These are phyloP conservation scores for Strigops habroptila DNA, from an alignment of 2,113 vertebrate genomes.

Conservation along the genomic window DNA sequence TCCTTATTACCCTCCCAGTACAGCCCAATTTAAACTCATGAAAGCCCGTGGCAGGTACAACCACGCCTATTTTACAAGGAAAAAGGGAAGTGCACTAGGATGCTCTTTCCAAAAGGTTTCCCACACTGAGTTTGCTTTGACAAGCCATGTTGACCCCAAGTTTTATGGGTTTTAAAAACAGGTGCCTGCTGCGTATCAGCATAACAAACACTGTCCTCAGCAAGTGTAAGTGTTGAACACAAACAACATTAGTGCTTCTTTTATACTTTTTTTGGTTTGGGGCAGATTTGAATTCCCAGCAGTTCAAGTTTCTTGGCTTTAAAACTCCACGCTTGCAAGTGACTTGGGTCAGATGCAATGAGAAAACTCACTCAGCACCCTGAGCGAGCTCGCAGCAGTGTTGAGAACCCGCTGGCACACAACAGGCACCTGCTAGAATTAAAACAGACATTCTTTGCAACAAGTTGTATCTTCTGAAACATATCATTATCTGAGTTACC, in stretches of 20 bases:
- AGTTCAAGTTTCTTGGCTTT: not conserved
- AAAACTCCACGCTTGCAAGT: not conserved
- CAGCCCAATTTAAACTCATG: not conserved
- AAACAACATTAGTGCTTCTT: not conserved
- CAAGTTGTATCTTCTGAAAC: not conserved
- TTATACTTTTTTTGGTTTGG: not conserved
- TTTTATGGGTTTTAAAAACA: conserved; percentile 27
- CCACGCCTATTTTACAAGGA: not conserved
- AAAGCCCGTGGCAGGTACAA: not conserved
- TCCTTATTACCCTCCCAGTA: not conserved
- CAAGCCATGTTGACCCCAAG: conserved; percentile 38
- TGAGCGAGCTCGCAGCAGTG: not conserved
- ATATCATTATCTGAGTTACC: conserved; percentile 14
- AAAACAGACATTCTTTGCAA: conserved; percentile 18
- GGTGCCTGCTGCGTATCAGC: not conserved
- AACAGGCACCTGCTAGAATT: conserved; percentile 47
- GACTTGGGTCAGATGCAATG: not conserved
- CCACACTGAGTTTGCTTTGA: not conserved
- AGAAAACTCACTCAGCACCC: not conserved
- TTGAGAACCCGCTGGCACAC: conserved; percentile 32
- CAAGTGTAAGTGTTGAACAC: not conserved
- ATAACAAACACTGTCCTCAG: not conserved
- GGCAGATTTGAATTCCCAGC: not conserved
- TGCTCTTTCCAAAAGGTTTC: conserved; percentile 7
- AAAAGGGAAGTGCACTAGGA: not conserved